Conservation (phyloP, 1,140 invertebrate genomes). For the Galleria mellonella region DNA sequence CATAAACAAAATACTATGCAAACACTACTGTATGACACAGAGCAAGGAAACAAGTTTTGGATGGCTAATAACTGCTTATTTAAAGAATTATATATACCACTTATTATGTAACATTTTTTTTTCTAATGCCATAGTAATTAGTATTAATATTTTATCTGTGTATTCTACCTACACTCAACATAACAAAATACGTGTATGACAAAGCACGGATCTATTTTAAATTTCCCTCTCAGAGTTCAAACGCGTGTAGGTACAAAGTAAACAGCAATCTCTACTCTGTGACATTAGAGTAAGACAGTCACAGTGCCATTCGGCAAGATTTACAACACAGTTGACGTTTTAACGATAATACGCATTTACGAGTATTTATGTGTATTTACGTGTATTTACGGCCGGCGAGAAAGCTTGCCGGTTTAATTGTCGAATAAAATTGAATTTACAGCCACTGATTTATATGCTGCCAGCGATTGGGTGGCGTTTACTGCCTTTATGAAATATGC, state of each 20-base stretch:
- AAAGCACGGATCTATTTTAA: too few species aligned
- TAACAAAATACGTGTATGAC: too few species aligned
- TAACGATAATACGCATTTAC: constrained; percentile 73
- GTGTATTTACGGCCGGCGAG: constrained; percentile 58
- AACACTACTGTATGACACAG: too few species aligned
- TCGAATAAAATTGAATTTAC: constrained; percentile 74
- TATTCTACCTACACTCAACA: too few species aligned
- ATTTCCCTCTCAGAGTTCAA: too few species aligned
- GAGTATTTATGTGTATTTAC: constrained; percentile 66
- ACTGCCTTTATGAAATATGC: constrained; percentile 39
- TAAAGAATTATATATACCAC: too few species aligned
- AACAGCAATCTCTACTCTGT: neutral
- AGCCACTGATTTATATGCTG: constrained; percentile 44
- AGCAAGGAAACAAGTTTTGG: too few species aligned
- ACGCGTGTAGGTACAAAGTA: neutral
- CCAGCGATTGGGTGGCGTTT: constrained; percentile 32
- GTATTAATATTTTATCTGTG: too few species aligned
- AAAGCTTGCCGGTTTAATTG: constrained; percentile 70
- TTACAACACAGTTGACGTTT: constrained; percentile 62
- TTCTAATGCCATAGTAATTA: too few species aligned
- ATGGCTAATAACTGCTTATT: too few species aligned
- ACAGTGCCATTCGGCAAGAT: constrained; percentile 44
- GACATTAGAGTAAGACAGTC: constrained; percentile 23
- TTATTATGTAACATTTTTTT: too few species aligned
- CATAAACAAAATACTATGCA: too few species aligned